Evolutionary conservation across 2,888 invertebrate species (phyloP), one percentile per base, ranked within the genome.

Genomic region (Tridacna crocea): DNA sequence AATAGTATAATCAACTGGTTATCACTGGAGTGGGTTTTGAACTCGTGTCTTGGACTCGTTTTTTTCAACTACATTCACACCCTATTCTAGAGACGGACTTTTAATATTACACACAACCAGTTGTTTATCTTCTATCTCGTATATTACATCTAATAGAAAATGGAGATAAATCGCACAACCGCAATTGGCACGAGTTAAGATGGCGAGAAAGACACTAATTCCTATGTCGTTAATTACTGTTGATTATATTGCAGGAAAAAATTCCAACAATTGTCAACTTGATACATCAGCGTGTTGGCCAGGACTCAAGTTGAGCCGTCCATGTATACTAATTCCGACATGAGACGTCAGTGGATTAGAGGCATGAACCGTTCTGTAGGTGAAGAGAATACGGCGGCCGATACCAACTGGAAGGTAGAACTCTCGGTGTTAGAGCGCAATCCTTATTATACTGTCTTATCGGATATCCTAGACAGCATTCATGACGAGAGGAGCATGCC

Each of bases 401-500:
- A 81, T 61, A 70, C 74, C 47, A 61, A 61, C 60, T 77, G 77
- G 80, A 68, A 80, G 75, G 79, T 81, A 81, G 79, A 79, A 65
- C 77, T 85, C 26, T 22, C 81, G 24, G 70, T 83, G 47, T 63
- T 83, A 24, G 83, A 79, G 68, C 78, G 80, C 46, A 73, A 74
- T 74, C 81, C 77, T 26, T 72, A 60, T 47, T 79, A 84, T 68
- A 65, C 46, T 63, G 75, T 79, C 61, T 81, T 80, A 80, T 82
- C 79, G 81, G 85, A 83, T 81, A 85, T 79, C 60, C 47, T 66
- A 22, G 61, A 74, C 26, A 68, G 72, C 26, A 65, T 75, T 55
- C 81, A 77, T 72, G 60, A 74, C 48, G 72, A 79, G 65, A 72
- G 61, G 70, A 83, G 74, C 48, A 85, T 85, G 85, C 72, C 83